These are phyloP conservation scores for Bombus confusus DNA, from an alignment of 1,140 invertebrate species.

Conservation along the genomic window DNA sequence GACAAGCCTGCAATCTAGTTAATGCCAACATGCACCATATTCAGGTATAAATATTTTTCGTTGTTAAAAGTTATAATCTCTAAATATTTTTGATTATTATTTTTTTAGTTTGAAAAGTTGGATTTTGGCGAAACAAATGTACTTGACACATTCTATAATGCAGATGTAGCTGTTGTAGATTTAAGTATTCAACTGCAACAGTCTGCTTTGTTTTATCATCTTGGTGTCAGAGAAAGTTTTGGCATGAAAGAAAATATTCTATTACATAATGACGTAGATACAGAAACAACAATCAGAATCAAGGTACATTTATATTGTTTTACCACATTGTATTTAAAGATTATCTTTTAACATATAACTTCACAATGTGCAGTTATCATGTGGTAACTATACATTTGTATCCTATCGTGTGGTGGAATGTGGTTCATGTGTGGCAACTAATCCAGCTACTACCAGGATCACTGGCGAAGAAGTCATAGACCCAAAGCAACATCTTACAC, in stretches of 20 bases:
- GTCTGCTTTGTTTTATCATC: constrained; percentile 96
- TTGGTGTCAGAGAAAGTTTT: constrained; percentile 98
- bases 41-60: constrained; percentile 83
- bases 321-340: constrained; percentile 17
- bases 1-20: constrained; percentile 89
- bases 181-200: constrained; percentile 95
- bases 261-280: constrained; percentile 94
- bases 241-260: constrained; percentile 99
- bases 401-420: constrained; percentile 91
- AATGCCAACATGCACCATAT: constrained; percentile 92
- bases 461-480: constrained; percentile 86
- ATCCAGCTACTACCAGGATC: constrained; percentile 85
- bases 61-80: neutral
- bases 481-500: constrained; percentile 86
- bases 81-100: constrained; percentile 9
- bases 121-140: constrained; percentile 94
- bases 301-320: constrained; percentile 85
- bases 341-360: neutral
- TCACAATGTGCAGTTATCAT: constrained; percentile 88
- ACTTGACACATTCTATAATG: constrained; percentile 95
- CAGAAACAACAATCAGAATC: constrained; percentile 91
- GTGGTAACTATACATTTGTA: constrained; percentile 93
- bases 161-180: constrained; percentile 98
- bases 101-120: constrained; percentile 91
- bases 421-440: constrained; percentile 89